Base-by-base conservation (phyloP, 2,113 vertebrate species). In the Speoplatyrhinus poulsoni region DNA sequence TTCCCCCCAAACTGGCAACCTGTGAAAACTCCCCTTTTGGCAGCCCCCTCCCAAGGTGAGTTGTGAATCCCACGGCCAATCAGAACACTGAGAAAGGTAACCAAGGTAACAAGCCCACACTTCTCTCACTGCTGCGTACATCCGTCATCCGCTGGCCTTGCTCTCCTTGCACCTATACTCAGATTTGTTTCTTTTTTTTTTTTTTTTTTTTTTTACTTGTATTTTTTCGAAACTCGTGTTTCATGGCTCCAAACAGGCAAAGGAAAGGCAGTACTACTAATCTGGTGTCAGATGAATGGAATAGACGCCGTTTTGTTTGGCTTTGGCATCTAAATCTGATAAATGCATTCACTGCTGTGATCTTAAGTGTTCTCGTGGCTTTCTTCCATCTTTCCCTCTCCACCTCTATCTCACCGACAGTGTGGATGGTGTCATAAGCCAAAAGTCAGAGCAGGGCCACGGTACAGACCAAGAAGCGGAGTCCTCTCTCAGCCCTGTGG, bases 21-120 rank as follows among this genome's bases (percentile, higher is more conserved):
- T 88, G 90, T 89, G 93, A 95, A 76, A 89, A 93, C 76, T 89
- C 93, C 82, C 88, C 93, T 85, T 95, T 95, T 92, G 94, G 93
- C 88, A 91, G 85, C 82, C 82, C 92, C 48, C 89, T 93, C 77
- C 89, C 91, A 79, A 94, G 95, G 96, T 97, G 92, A 92, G 96
- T 94, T 84, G 86, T 62, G 64, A 70, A 81, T 63, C 70, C 62
- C 41, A 10, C 36, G 48, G 70, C 66, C 72, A 81, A 66, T 81
- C 65, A 81, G 74, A 82, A 82, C 76, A 74, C 84, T 79, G 81
- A 82, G 75, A 73, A 75, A 84, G 87, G 79, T 92, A 84, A 86
- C 72, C 66, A 57, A 82, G 84, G 76, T 79, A 76, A 72, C 75
- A 70, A 78, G 74, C 75, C 26, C 80, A 61, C 85, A 73, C 82